Conservation (phyloP, 1,140 invertebrate genomes). For the Drosophila pseudoananassae region DNA sequence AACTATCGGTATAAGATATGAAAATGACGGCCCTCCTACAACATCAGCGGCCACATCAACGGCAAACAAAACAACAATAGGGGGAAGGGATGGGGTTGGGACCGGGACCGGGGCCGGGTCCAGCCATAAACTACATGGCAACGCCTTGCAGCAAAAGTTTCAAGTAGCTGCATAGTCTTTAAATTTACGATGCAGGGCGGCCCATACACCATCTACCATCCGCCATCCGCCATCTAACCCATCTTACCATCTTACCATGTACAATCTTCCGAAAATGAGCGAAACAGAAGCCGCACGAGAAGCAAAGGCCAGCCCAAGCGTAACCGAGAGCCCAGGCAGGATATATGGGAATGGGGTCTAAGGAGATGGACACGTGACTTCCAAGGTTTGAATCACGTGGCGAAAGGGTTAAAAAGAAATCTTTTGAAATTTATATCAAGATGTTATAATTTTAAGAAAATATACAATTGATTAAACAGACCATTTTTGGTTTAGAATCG, state of each 20-base stretch:
- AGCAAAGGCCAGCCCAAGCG: conserved; percentile 61
- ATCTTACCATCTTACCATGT: conserved; percentile 6
- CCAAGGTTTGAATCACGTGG: not conserved
- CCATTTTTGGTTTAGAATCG: too few relatives aligned
- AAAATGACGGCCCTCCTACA: conserved; percentile 67
- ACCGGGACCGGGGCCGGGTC: conserved; percentile 8
- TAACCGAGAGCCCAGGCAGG: conserved; percentile 60
- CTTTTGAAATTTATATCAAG: not conserved
- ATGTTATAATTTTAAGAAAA: too few relatives aligned
- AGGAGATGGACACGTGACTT: conserved; percentile 22
- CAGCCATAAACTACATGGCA: conserved; percentile 60
- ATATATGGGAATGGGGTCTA: conserved; percentile 29
- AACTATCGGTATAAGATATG: conserved; percentile 63
- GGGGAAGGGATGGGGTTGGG: not conserved
- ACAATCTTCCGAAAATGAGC: conserved; percentile 39
- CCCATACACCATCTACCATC: conserved; percentile 4
- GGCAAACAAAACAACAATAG: conserved; percentile 22
- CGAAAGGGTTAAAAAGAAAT: not conserved
- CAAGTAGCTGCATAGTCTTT: conserved; percentile 73
- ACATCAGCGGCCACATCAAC: conserved; percentile 39
- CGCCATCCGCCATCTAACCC: not conserved
- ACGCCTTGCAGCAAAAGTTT: conserved; percentile 67
- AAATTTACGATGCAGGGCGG: conserved; percentile 66
- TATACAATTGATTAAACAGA: too few relatives aligned
- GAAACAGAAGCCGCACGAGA: conserved; percentile 52